These are phyloP conservation scores for Larimichthys polyactis DNA, from an alignment of 2,113 vertebrate genomes.

Conservation along the genomic window DNA sequence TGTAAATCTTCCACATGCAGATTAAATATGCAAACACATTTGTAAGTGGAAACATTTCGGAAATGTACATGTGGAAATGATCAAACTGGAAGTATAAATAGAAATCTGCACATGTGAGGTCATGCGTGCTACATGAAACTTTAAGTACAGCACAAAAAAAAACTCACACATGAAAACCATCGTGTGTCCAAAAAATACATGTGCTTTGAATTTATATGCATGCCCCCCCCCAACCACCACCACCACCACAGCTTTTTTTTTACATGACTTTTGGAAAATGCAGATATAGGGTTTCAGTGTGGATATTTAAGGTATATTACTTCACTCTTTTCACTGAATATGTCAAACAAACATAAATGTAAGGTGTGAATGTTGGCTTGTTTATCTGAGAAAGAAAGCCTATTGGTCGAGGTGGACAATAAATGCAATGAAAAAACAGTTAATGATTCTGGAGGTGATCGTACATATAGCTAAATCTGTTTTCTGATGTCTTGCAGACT, in stretches of 20 bases:
- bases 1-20: neutral
- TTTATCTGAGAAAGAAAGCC: neutral
- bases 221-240: too few species aligned
- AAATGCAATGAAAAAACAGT: neutral
- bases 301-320: neutral
- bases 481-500: neutral
- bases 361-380: neutral
- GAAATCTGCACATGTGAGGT: conserved; percentile 8
- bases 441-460: neutral
- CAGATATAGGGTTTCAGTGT: conserved; percentile 32
- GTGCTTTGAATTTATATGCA: conserved; percentile 42
- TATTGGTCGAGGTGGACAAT: neutral
- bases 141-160: neutral
- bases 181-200: conserved; percentile 42
- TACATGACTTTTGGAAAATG: conserved; percentile 15
- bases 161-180: conserved; percentile 29
- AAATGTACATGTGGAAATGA: conserved; percentile 12
- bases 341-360: neutral
- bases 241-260: neutral
- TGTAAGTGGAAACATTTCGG: conserved; percentile 7
- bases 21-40: conserved; percentile 14
- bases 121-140: conserved; percentile 14
- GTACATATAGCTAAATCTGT: neutral
- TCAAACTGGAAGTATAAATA: conserved; percentile 23
- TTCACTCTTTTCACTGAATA: neutral